phyloP scores from a whole-genome alignment of 2,888 invertebrate genomes.

The Biston stratarius region DNA sequence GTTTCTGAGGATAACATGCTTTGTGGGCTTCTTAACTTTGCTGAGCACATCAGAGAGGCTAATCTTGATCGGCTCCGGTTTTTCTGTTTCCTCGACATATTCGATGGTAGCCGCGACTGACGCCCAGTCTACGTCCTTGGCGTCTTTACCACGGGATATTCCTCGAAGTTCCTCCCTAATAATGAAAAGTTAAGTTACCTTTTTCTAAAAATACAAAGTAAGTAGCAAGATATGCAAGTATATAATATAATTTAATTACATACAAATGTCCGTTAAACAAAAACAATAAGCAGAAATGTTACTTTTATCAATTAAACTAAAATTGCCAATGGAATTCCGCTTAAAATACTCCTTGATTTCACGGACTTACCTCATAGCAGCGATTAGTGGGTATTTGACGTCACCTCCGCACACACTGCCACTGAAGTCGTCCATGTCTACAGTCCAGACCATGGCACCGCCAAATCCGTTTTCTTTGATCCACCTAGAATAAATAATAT shows the following conservation, averaged over 20 bases:
- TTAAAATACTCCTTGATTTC: too few species aligned
- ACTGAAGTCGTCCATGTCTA: slow-evolving; percentile 97
- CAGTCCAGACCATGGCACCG: slow-evolving; percentile 98
- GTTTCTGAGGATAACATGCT: slow-evolving; percentile 85
- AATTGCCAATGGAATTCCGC: too few species aligned
- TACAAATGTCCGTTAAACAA: too few species aligned
- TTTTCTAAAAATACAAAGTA: not conserved
- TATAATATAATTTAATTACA: too few species aligned
- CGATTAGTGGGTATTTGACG: slow-evolving; percentile 95
- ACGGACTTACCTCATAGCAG: slow-evolving; percentile 91
- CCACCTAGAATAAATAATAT: slow-evolving; percentile 86
- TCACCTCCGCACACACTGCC: slow-evolving; percentile 93
- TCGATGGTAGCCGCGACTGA: slow-evolving; percentile 89
- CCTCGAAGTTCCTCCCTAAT: slow-evolving; percentile 94
- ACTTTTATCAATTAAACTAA: not conserved
- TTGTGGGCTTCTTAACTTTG: slow-evolving; percentile 89
- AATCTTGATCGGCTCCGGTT: slow-evolving; percentile 92
- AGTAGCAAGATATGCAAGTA: too few species aligned
- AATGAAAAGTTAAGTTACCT: slow-evolving; percentile 8
- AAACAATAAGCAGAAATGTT: too few species aligned
- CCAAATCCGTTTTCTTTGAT: slow-evolving; percentile 94
- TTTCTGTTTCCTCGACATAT: slow-evolving; percentile 87
- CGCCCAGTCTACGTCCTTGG: slow-evolving; percentile 95
- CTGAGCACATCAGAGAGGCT: slow-evolving; percentile 90
- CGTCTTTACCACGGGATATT: slow-evolving; percentile 92